Base-by-base conservation (phyloP, 2,113 vertebrate genomes). In the Girardinichthys multiradiatus region DNA sequence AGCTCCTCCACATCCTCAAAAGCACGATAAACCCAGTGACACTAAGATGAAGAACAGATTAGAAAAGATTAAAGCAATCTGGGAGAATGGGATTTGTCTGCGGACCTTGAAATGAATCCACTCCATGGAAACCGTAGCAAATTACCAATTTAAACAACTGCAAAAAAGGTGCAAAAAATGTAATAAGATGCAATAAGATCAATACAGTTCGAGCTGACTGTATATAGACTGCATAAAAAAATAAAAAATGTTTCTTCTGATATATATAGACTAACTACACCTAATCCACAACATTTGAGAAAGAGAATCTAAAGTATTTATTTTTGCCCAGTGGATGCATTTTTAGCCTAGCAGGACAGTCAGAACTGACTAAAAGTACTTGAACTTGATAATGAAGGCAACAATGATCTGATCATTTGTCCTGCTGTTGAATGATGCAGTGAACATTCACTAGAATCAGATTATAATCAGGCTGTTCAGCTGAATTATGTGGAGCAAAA, bases 11-110 rank as follows among this genome's bases (percentile, higher is more conserved):
- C 95, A 65, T 97, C 96, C 85, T 99, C 98, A 17, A 96, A 95
- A 2, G 95, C 96, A 33, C 96, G 94, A 87, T 97, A 98, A 67
- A 96, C 94, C 97, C 97, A 99, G 86, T 96, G 96, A 85, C 93
- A 96, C 86, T 90, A 75, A 10, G 12, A 17, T 58, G 31, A 29
- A 28, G 77, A n/a, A 64, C 15, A 64, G 48, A 54, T 54, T 54
- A 15, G 7, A 17, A 45, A 45, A 82, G 31, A 82, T 74, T 27
- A 33, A 62, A 59, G 65, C 3, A 27, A 26, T 69, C 14, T 68
- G 6, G 35, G 31, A 6, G 21, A 59, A 21, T 27, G 13, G 37
- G 10, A 62, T 35, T 62, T 14, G 19, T 35, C 60, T 54, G 48
- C 5, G 24, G 48, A 54, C 9, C 2, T 54, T 54, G 10, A 54